Conservation (phyloP, 2,888 invertebrate species). For the Eurytoma californica region DNA sequence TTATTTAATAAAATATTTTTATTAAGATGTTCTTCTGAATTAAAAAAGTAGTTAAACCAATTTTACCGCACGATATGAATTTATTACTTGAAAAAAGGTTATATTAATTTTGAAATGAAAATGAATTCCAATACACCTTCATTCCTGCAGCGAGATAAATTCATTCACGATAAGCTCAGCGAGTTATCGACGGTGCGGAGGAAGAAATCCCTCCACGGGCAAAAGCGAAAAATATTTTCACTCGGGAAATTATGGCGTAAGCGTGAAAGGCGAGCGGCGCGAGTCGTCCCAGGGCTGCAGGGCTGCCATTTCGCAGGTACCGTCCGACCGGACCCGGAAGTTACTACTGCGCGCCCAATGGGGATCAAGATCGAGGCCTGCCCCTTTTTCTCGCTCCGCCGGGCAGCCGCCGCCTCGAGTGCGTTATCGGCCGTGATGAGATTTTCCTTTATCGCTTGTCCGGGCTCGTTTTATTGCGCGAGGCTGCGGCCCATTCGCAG, state of each 20-base stretch:
- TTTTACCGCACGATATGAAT: too few relatives aligned
- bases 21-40: too few relatives aligned
- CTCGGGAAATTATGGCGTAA: not conserved
- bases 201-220: too few relatives aligned
- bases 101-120: too few relatives aligned
- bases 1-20: too few relatives aligned
- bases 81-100: too few relatives aligned
- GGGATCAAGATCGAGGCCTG: not conserved
- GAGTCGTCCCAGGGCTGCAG: too few relatives aligned
- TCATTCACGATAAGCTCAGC: too few relatives aligned
- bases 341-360: not conserved
- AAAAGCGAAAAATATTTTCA: slow-evolving; percentile 2
- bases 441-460: slow-evolving; percentile 11
- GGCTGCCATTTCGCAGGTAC: not conserved
- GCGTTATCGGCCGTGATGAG: slow-evolving; percentile 14
- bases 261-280: not conserved
- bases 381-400: not conserved
- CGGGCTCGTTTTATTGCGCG: not conserved
- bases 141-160: too few relatives aligned
- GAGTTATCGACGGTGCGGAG: too few relatives aligned
- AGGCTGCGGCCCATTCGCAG: not conserved
- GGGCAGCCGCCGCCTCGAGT: not conserved
- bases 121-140: too few relatives aligned
- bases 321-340: not conserved
- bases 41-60: too few relatives aligned